These are phyloP conservation scores for Laupala kohalensis DNA, from an alignment of 1,140 invertebrate genomes.

Conservation along the genomic window DNA sequence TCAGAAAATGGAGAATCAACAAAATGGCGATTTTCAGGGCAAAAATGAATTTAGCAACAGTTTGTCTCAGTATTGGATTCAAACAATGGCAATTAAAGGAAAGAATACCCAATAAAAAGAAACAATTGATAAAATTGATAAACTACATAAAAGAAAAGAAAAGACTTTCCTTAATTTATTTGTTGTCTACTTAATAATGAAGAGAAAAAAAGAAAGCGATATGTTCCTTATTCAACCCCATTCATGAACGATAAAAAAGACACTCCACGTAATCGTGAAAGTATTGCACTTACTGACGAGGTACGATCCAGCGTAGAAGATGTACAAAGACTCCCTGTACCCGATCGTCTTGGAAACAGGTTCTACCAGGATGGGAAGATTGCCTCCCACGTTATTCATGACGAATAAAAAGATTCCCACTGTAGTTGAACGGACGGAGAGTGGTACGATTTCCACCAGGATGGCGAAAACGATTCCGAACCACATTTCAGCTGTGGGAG, in stretches of 20 bases:
- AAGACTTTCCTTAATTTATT: not conserved
- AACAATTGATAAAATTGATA: not conserved
- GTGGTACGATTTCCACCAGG: conserved; percentile 72
- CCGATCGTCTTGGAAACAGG: conserved; percentile 64
- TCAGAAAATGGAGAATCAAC: no score
- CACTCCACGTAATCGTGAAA: not conserved
- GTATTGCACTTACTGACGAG: conserved; percentile 55
- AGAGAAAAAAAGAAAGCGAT: not conserved
- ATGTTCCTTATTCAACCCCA: not conserved
- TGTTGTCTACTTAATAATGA: not conserved
- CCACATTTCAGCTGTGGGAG: conserved; percentile 71
- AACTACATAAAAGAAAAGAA: not conserved
- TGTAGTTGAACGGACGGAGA: conserved; percentile 64
- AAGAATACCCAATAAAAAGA: not conserved
- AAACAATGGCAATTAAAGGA: no score
- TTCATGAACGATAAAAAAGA: no score
- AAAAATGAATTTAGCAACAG: no score
- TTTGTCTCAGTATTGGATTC: no score
- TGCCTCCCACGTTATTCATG: conserved; percentile 89
- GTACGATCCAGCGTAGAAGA: conserved; percentile 76
- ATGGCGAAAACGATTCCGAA: conserved; percentile 82
- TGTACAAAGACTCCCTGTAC: conserved; percentile 69
- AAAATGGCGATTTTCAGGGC: no score
- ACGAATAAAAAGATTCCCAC: conserved; percentile 78
- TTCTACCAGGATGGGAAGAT: conserved; percentile 74